These are phyloP conservation scores for Stenoptilia bipunctidactyla DNA, from an alignment of 2,888 invertebrate genomes.

Conservation along the genomic window DNA sequence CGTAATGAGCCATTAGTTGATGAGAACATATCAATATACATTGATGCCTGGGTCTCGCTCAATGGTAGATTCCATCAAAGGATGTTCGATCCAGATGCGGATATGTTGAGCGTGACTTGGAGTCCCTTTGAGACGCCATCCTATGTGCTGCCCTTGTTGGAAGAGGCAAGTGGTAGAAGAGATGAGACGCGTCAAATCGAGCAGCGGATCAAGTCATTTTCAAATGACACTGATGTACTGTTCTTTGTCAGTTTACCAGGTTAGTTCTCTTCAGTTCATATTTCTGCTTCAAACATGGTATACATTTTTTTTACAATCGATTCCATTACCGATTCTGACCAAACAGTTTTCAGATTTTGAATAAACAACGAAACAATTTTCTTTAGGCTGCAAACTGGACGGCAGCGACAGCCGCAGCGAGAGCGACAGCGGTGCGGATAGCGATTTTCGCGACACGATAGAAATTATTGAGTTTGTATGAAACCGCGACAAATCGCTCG, in stretches of 20 bases:
- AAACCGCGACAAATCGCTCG: too few species aligned
- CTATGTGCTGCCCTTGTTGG: constrained; percentile 83
- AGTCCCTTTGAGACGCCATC: constrained; percentile 74
- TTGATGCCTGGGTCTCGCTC: constrained; percentile 93
- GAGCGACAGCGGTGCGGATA: too few species aligned
- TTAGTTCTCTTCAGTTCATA: too few species aligned
- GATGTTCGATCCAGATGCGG: constrained; percentile 83
- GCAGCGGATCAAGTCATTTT: constrained; percentile 77
- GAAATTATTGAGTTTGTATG: too few species aligned
- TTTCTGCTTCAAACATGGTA: too few species aligned
- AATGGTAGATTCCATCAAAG: constrained; percentile 92
- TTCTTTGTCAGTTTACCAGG: constrained; percentile 94
- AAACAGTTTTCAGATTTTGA: too few species aligned
- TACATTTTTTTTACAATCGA: too few species aligned
- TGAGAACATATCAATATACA: constrained; percentile 78
- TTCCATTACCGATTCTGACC: too few species aligned
- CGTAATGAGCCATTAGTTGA: constrained; percentile 26
- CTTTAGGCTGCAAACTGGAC: too few species aligned
- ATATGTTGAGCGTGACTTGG: constrained; percentile 83
- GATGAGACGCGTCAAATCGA: constrained; percentile 69
- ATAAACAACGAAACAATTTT: too few species aligned
- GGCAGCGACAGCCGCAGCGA: too few species aligned
- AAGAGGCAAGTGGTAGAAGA: constrained; percentile 77
- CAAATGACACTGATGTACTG: constrained; percentile 81
- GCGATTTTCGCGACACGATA: too few species aligned